Percentiles rank a stretch among this genome's conserved stretches.
phyloP scores from a whole-genome alignment of 2,113 vertebrate genomes.

The Climacteris rufus region DNA sequence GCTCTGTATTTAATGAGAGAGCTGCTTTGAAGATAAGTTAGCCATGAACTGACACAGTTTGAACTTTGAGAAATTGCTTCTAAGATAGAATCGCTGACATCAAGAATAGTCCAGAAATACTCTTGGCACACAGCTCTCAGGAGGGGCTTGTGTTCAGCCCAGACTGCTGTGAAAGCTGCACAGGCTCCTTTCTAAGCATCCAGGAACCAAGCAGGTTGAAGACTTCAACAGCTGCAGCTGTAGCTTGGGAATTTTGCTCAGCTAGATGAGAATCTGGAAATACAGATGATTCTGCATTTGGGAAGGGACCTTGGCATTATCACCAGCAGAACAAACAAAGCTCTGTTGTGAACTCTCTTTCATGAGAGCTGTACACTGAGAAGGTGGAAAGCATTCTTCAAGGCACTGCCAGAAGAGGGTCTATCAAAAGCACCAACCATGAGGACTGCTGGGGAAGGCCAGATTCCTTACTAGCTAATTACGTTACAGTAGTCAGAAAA shows the following conservation, averaged over 20 bases:
- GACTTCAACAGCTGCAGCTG: background rate
- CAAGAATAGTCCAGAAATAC: background rate
- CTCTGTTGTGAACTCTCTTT: rapidly evolving
- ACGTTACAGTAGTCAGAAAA: background rate
- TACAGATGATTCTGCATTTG: background rate
- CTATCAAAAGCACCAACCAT: background rate
- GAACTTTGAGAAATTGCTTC: background rate
- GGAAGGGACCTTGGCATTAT: background rate
- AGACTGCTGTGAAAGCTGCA: background rate
- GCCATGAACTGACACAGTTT: background rate
- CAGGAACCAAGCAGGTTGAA: rapidly evolving
- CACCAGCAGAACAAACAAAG: background rate
- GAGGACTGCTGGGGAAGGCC: background rate
- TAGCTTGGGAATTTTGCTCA: background rate
- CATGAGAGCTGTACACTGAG: background rate
- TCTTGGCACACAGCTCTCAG: rapidly evolving
- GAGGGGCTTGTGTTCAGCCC: background rate
- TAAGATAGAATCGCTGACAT: background rate
- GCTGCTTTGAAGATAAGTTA: background rate
- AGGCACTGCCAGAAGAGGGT: background rate
- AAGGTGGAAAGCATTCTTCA: background rate
- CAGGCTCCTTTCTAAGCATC: background rate
- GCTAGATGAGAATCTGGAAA: background rate
- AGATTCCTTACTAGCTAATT: background rate
- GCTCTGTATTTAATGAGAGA: background rate